Conservation (phyloP, 2,888 invertebrate genomes). For the Ormyrus nitidulus region DNA sequence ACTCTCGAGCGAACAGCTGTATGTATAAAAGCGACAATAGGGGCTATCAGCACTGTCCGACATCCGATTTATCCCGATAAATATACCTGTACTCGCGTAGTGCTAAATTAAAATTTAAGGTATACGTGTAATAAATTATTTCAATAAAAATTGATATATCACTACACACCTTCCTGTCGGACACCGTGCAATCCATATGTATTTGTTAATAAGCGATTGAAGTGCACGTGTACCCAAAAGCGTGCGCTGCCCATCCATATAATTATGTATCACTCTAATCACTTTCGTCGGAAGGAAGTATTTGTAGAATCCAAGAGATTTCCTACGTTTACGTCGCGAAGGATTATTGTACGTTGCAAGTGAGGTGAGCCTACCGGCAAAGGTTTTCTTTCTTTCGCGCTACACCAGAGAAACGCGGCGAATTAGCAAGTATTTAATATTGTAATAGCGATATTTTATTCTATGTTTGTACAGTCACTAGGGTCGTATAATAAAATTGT, state of each 20-base stretch:
- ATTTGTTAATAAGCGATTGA: conserved; percentile 29
- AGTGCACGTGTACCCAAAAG: conserved; percentile 1
- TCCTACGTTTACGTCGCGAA: conserved; percentile 3
- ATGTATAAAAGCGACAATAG: conserved; percentile 48
- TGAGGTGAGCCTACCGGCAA: background rate
- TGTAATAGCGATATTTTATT: conserved; percentile 54
- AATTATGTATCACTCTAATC: conserved; percentile 25
- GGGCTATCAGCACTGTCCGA: conserved; percentile 35
- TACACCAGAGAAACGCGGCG: conserved; percentile 5
- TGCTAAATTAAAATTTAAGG: conserved; percentile 6
- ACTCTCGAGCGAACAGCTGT: conserved; percentile 1
- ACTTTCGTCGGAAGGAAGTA: conserved; percentile 26
- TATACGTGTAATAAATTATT: conserved; percentile 39
- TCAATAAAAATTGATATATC: conserved; percentile 26
- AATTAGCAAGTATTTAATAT: conserved; percentile 49
- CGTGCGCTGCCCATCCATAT: conserved; percentile 30
- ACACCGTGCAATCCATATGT: conserved; percentile 26
- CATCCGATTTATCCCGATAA: conserved; percentile 3
- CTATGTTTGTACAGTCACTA: conserved; percentile 58
- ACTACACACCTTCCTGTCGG: conserved; percentile 26
- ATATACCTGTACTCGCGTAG: background rate
- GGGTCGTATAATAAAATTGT: conserved; percentile 52
- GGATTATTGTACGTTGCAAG: no score
- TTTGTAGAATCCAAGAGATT: conserved; percentile 24
- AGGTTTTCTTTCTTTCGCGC: conserved; percentile 13